These are phyloP conservation scores for Calameuta filiformis DNA, from an alignment of 2,888 invertebrate species.

Conservation along the genomic window DNA sequence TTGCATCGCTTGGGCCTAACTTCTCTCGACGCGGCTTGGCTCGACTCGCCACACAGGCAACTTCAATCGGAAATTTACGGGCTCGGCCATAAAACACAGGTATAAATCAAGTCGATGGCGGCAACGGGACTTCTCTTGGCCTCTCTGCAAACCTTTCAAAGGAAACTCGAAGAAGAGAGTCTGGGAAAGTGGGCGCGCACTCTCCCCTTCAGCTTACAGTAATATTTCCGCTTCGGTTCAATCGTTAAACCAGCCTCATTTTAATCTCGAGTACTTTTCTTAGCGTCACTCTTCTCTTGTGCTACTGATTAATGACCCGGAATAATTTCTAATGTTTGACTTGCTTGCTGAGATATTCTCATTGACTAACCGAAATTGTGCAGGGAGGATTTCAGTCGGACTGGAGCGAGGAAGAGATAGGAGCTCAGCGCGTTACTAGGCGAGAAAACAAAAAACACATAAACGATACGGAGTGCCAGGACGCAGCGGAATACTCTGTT, in stretches of 20 bases:
- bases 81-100: conserved; percentile 18
- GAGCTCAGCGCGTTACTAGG: not conserved
- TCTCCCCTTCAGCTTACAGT: conserved; percentile 13
- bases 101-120: conserved; percentile 19
- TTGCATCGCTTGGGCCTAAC: conserved; percentile 23
- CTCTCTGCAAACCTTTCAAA: conserved; percentile 11
- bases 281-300: not conserved
- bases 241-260: not conserved
- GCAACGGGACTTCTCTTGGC: conserved; percentile 9
- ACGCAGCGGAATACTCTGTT: not conserved
- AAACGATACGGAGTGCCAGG: not conserved
- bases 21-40: not conserved
- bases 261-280: not conserved
- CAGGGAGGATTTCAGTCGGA: not conserved
- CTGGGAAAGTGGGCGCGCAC: conserved; percentile 7
- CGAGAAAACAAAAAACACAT: not conserved
- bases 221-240: not conserved
- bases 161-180: conserved; percentile 7
- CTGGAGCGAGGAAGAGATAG: not conserved
- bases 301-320: not conserved
- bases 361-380: not conserved
- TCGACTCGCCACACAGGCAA: conserved; percentile 11
- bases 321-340: not conserved
- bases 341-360: not conserved
- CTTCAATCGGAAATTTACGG: conserved; percentile 24